Evolutionary conservation across 2,888 invertebrate genomes (phyloP).

Genomic region (Andrena bucephala): DNA sequence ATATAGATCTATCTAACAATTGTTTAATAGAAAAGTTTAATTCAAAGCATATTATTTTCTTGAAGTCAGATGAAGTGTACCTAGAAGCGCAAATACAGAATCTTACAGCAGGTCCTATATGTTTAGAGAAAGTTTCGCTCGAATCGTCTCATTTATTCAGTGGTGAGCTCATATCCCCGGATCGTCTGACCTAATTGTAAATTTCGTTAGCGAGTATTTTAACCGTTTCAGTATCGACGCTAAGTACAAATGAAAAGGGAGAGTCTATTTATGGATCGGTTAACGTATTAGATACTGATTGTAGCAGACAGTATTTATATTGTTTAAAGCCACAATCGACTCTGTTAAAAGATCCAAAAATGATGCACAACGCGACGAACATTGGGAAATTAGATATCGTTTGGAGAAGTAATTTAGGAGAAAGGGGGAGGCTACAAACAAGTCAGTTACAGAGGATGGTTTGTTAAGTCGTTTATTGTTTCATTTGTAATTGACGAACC

Average conservation of each 20-base stretch:
- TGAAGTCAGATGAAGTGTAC: slow-evolving; percentile 89
- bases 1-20: neutral
- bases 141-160: slow-evolving; percentile 96
- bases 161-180: slow-evolving; percentile 83
- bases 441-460: slow-evolving; percentile 96
- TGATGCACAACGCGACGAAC: slow-evolving; percentile 93
- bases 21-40: slow-evolving; percentile 10
- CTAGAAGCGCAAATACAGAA: slow-evolving; percentile 95
- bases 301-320: slow-evolving; percentile 97
- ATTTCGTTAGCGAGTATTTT: slow-evolving; percentile 24
- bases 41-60: slow-evolving; percentile 26
- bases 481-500: neutral
- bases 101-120: slow-evolving; percentile 96
- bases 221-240: slow-evolving; percentile 87
- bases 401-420: slow-evolving; percentile 98
- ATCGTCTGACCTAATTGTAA: slow-evolving; percentile 6
- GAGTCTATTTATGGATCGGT: slow-evolving; percentile 92
- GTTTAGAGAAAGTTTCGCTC: slow-evolving; percentile 96
- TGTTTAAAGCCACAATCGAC: slow-evolving; percentile 93
- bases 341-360: slow-evolving; percentile 91
- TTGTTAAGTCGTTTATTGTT: slow-evolving; percentile 68
- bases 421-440: slow-evolving; percentile 98
- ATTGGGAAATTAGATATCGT: slow-evolving; percentile 99
- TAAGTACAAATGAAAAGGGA: slow-evolving; percentile 89
- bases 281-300: slow-evolving; percentile 94